Conservation (phyloP, 2,888 invertebrate species). For the Tubulanus polymorphus region DNA sequence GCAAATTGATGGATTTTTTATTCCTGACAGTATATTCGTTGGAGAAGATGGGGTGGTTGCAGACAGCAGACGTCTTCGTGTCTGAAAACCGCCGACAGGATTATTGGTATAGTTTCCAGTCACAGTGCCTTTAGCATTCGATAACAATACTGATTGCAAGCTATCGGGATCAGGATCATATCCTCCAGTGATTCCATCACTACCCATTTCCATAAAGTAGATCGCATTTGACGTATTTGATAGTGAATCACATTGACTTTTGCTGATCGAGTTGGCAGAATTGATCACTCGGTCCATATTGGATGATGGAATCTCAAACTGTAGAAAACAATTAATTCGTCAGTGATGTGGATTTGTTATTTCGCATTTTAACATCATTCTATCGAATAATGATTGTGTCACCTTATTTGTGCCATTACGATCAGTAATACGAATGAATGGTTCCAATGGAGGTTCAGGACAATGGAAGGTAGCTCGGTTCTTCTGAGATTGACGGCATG, state of each 20-base stretch:
- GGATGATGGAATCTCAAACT: slow-evolving; percentile 32
- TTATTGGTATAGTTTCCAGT: slow-evolving; percentile 29
- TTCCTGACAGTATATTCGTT: slow-evolving; percentile 35
- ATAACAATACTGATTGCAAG: slow-evolving; percentile 23
- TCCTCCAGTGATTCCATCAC: slow-evolving; percentile 38
- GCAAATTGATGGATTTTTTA: slow-evolving; percentile 42
- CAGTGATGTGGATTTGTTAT: neutral
- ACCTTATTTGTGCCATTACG: neutral
- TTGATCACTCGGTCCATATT: slow-evolving; percentile 34
- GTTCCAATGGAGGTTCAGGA: slow-evolving; percentile 30
- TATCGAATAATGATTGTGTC: neutral
- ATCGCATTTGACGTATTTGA: slow-evolving; percentile 25
- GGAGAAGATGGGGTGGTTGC: slow-evolving; percentile 26
- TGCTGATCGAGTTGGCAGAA: slow-evolving; percentile 28
- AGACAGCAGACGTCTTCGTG: slow-evolving; percentile 34
- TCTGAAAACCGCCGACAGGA: slow-evolving; percentile 9
- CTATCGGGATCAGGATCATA: slow-evolving; percentile 33
- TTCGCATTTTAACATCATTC: slow-evolving; percentile 7
- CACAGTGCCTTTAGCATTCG: slow-evolving; percentile 34
- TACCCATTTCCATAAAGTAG: slow-evolving; percentile 25
- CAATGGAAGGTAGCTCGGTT: slow-evolving; percentile 32
- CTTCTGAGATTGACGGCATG: slow-evolving; percentile 32
- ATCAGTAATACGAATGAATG: slow-evolving; percentile 22
- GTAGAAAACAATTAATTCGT: slow-evolving; percentile 5
- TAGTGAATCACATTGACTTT: slow-evolving; percentile 27